phyloP scores from a whole-genome alignment of 1,140 invertebrate species.

The Zaprionus africanus region DNA sequence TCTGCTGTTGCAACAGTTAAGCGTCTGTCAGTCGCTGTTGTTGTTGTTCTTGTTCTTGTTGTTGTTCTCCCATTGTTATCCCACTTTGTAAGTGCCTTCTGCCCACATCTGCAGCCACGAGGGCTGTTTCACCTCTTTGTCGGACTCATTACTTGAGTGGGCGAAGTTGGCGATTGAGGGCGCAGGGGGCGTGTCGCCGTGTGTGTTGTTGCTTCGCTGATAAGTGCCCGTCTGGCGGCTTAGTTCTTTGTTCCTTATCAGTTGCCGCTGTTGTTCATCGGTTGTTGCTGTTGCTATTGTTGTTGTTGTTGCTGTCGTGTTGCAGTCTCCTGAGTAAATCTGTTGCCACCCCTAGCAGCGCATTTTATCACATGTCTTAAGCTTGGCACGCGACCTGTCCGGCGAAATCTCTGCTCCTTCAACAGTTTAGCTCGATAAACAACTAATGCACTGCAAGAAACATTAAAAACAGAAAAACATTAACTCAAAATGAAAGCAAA shows the following conservation, averaged over 20 bases:
- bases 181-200: constrained; percentile 6
- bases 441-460: background rate
- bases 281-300: background rate
- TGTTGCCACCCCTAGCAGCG: background rate
- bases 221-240: constrained; percentile 24
- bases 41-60: constrained; percentile 16
- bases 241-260: constrained; percentile 9
- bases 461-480: background rate
- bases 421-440: background rate
- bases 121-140: constrained; percentile 3
- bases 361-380: background rate
- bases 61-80: constrained; percentile 23
- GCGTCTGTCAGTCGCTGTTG: background rate
- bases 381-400: background rate
- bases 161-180: too few relatives aligned
- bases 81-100: constrained; percentile 9
- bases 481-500: background rate
- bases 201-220: constrained; percentile 13
- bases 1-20: constrained; percentile 16
- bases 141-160: constrained; percentile 9
- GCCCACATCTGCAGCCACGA: constrained; percentile 20
- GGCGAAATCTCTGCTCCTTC: background rate
- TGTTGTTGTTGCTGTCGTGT: background rate
- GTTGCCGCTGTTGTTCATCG: background rate
- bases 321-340: background rate